Evolutionary conservation across 2,113 vertebrate species (phyloP).

Genomic region (Phodopus roborovskii): DNA sequence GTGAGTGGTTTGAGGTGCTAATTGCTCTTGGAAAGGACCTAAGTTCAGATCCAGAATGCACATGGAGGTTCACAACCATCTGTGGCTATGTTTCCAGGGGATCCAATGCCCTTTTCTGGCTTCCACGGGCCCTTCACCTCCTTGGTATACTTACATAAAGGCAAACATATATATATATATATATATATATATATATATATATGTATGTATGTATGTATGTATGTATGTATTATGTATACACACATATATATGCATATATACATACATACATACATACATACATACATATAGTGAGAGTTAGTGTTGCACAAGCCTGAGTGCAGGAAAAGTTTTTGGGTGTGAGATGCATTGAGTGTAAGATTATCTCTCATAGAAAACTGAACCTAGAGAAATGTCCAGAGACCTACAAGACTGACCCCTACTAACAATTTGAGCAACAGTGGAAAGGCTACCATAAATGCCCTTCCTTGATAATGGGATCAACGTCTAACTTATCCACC

Average conservation of each 20-base stretch:
- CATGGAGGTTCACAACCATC: neutral
- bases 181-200: too few species aligned
- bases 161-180: too few species aligned
- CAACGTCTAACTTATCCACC: too few species aligned
- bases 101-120: neutral
- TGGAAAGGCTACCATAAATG: too few species aligned
- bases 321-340: neutral
- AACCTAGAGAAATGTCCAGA: too few species aligned
- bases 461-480: too few species aligned
- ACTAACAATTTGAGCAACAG: too few species aligned
- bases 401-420: too few species aligned
- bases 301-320: neutral
- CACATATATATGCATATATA: neutral
- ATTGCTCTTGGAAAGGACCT: neutral
- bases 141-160: neutral
- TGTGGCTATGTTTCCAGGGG: neutral
- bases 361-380: neutral
- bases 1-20: neutral
- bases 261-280: too few species aligned
- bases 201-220: too few species aligned
- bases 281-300: neutral
- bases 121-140: neutral
- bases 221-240: too few species aligned
- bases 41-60: neutral
- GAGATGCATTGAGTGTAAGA: neutral